Conservation (phyloP, 2,888 invertebrate genomes). For the Atrina japonica region DNA sequence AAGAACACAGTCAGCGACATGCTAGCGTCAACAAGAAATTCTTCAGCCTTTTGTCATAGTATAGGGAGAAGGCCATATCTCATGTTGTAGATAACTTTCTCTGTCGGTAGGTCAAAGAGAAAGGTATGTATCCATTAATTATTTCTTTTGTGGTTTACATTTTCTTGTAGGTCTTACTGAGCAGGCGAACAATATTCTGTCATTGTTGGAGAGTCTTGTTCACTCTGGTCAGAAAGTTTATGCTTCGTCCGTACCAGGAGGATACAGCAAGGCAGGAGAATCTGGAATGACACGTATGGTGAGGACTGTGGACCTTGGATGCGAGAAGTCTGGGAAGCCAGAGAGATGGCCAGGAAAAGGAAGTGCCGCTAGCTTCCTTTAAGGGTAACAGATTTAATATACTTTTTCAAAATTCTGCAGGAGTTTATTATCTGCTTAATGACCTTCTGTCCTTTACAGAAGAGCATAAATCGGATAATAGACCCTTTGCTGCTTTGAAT, state of each 20-base stretch:
- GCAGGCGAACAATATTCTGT: slow-evolving; percentile 39
- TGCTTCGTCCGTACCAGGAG: slow-evolving; percentile 10
- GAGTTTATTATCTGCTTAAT: slow-evolving; percentile 31
- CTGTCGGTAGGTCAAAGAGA: slow-evolving; percentile 19
- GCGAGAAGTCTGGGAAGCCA: slow-evolving; percentile 45
- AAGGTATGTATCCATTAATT: slow-evolving; percentile 30
- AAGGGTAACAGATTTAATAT: slow-evolving; percentile 45
- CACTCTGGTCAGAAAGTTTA: slow-evolving; percentile 30
- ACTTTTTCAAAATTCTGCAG: slow-evolving; percentile 39
- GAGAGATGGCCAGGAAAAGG: slow-evolving; percentile 15
- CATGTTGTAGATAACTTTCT: slow-evolving; percentile 31
- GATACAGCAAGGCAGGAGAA: slow-evolving; percentile 6
- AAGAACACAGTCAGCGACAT: slow-evolving; percentile 28
- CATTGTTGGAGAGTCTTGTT: slow-evolving; percentile 39
- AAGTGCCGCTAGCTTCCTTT: slow-evolving; percentile 35
- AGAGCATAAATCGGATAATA: slow-evolving; percentile 19
- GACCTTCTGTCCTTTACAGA: slow-evolving; percentile 4
- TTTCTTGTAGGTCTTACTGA: slow-evolving; percentile 42
- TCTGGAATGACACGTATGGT: slow-evolving; percentile 37
- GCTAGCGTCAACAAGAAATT: slow-evolving; percentile 38
- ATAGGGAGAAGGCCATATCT: slow-evolving; percentile 32
- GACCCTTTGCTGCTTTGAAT: slow-evolving; percentile 7
- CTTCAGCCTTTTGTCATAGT: slow-evolving; percentile 27
- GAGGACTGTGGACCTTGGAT: slow-evolving; percentile 43
- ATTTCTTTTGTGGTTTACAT: slow-evolving; percentile 48